Percentiles rank a stretch among this genome's conserved stretches.
These are phyloP conservation scores for Oscheius onirici DNA, from an alignment of 2,888 invertebrate genomes.

Conservation along the genomic window DNA sequence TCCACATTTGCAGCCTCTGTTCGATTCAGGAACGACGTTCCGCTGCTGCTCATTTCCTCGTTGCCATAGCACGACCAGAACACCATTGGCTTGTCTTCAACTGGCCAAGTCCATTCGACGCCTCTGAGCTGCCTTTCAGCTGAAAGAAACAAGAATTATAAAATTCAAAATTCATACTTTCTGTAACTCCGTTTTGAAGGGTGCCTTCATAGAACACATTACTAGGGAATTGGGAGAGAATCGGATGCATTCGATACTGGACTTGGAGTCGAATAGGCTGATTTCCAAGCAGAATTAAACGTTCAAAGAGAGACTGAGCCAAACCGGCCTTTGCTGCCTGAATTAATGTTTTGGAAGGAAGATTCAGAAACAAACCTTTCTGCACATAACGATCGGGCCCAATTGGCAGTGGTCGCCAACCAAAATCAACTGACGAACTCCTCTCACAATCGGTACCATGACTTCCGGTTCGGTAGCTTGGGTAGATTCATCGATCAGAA, in stretches of 20 bases:
- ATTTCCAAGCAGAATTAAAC: conserved; percentile 94
- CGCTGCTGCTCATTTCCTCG: conserved; percentile 97
- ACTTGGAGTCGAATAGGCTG: conserved; percentile 93
- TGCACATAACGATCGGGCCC: conserved; percentile 97
- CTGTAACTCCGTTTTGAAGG: conserved; percentile 96
- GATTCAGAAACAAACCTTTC: conserved; percentile 36
- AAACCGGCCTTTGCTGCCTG: conserved; percentile 96
- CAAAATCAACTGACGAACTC: conserved; percentile 93
- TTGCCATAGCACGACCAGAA: conserved; percentile 95
- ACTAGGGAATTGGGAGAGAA: conserved; percentile 94
- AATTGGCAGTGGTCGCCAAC: conserved; percentile 99
- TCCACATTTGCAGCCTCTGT: conserved; percentile 99
- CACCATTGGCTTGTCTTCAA: conserved; percentile 95
- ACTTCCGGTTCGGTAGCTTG: conserved; percentile 76
- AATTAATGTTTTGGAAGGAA: neutral
- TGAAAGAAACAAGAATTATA: conserved; percentile 52
- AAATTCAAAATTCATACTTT: conserved; percentile 74
- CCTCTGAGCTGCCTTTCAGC: conserved; percentile 89
- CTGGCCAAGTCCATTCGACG: conserved; percentile 97
- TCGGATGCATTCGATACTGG: conserved; percentile 99
- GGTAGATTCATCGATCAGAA: conserved; percentile 71
- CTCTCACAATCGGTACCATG: conserved; percentile 97
- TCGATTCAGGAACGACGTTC: conserved; percentile 95
- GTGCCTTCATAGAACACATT: conserved; percentile 99
- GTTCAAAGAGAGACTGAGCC: conserved; percentile 94